phyloP scores from a whole-genome alignment of 2,113 vertebrate genomes.

The Mandrillus leucophaeus region DNA sequence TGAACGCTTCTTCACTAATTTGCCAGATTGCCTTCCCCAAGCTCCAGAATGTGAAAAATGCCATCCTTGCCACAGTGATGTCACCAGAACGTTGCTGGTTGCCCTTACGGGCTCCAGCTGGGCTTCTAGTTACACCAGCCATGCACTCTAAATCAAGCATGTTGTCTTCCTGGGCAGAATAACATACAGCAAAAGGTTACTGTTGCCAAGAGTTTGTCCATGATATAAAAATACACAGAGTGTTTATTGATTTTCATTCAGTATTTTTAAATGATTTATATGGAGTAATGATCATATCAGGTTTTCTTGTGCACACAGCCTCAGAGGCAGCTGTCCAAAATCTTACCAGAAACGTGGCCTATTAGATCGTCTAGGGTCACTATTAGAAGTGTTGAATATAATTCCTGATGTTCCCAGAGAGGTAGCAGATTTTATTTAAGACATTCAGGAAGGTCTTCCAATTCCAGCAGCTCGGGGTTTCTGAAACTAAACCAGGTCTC shows the following conservation, averaged over 20 bases:
- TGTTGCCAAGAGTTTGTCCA: not conserved
- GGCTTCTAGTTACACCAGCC: slow-evolving; percentile 63
- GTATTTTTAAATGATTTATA: not conserved
- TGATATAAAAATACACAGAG: not conserved
- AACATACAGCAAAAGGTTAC: not conserved
- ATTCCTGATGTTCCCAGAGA: not conserved
- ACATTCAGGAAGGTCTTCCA: not conserved
- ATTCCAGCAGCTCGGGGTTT: not conserved
- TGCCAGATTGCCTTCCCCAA: slow-evolving; percentile 57
- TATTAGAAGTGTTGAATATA: not conserved
- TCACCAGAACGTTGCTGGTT: slow-evolving; percentile 55
- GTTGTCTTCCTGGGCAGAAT: not conserved
- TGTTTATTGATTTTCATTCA: not conserved
- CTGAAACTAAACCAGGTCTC: not conserved
- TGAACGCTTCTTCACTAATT: not conserved
- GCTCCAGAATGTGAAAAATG: slow-evolving; percentile 63
- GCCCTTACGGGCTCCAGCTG: slow-evolving; percentile 81
- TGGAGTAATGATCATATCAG: not conserved
- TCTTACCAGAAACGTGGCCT: not conserved
- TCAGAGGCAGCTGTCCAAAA: not conserved
- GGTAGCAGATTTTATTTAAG: not conserved
- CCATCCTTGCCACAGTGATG: slow-evolving; percentile 64
- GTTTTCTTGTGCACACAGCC: not conserved
- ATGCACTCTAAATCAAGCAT: not conserved
- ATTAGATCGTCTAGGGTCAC: not conserved